phyloP scores from a whole-genome alignment of 2,888 invertebrate species.

The Drosophila subquinaria region DNA sequence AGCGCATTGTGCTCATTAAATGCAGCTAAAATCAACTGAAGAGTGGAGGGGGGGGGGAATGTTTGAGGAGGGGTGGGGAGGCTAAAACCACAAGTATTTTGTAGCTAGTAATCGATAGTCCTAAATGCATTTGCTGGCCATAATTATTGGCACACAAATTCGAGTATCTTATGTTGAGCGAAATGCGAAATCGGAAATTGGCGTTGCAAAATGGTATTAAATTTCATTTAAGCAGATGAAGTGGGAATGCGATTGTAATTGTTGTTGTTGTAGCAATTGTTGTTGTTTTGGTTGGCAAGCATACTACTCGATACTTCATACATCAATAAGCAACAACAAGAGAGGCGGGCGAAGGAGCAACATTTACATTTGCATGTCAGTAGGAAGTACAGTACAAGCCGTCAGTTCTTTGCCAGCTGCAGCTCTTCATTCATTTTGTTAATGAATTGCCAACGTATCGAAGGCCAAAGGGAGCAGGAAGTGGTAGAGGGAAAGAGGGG shows the following conservation, averaged over 20 bases:
- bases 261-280: background rate
- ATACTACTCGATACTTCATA: constrained; percentile 12
- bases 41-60: too few species aligned
- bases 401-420: constrained; percentile 59
- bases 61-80: too few species aligned
- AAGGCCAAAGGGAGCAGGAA: background rate
- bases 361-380: constrained; percentile 54
- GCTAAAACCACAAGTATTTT: constrained; percentile 6
- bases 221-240: constrained; percentile 20
- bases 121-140: constrained; percentile 13
- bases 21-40: background rate
- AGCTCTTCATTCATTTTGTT: constrained; percentile 70
- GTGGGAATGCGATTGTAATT: constrained; percentile 7
- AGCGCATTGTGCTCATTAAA: constrained; percentile 18
- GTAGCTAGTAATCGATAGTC: constrained; percentile 16
- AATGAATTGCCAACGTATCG: constrained; percentile 66
- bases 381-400: constrained; percentile 31
- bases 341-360: constrained; percentile 42
- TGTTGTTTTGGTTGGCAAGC: constrained; percentile 7
- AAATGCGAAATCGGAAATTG: constrained; percentile 15
- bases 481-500: background rate
- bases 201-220: constrained; percentile 18
- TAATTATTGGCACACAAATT: constrained; percentile 9
- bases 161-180: background rate
- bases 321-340: constrained; percentile 56